Evolutionary conservation across 1,140 invertebrate genomes (phyloP), one percentile per base, ranked within the genome.

Genomic region (Papilio machaon): DNA sequence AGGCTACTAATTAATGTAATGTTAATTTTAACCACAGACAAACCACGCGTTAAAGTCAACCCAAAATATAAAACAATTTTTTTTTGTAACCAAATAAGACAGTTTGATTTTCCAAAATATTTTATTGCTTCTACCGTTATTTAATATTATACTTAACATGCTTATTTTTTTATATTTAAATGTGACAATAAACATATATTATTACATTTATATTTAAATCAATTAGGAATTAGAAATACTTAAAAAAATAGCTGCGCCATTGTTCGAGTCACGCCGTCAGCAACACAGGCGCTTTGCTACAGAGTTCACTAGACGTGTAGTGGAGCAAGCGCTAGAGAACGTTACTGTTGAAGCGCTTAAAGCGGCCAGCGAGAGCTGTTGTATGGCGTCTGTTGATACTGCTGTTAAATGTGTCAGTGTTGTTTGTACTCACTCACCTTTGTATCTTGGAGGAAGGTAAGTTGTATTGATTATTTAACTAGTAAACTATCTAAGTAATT

Each of bases 211-310:
- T 30, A 30, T 30, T 30, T 1, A 30, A 30, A 30, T 30, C 23
- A 0, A 30, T 78, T 35, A 94, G 93, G 94, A 95, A 80, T 86
- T 95, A 60, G 92, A 94, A 78, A 83, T 90, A 54, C 82, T 95
- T 2, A 91, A 93, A 49, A 85, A 54, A 8, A 84, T 95, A 30
- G 86, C 91, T 1, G 90, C 94, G 2, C 75, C 85, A 11, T 79
- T 90, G 2, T 94, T 94, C 81, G 86, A 84, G 74, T 84, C 87
- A 1, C 87, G 92, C 10, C 86, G 85, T 38, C 85, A 83, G 52
- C 90, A 92, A 76, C 87, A 86, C 60, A 90, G 87, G 79, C 89
- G 91, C 17, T 91, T 91, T 74, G 85, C 89, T 0, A 90, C 91
- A 0, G 89, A 91, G 79, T 93, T 93, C 80, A 94, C 93, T 9